Evolutionary conservation across 2,113 vertebrate species (phyloP), one percentile per base, ranked within the genome.

Genomic region (Talpa occidentalis): DNA sequence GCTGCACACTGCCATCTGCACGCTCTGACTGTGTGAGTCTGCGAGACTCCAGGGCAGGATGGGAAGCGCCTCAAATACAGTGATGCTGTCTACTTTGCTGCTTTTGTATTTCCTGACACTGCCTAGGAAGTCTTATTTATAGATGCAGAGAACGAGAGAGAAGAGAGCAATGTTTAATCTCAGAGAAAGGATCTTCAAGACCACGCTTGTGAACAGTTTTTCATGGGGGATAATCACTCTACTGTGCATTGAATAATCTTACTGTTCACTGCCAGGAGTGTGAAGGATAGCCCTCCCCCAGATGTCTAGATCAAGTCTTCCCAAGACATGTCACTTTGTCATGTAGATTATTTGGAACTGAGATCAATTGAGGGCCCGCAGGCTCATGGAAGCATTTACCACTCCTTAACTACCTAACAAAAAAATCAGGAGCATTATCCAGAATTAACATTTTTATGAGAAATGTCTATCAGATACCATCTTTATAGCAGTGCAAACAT

Each of bases 21-120:
- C 17, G 5, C n/a, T 54, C 76, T 69, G 2, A 10, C 0, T 0
- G 1, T 40, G 32, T 2, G 0, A 72, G 88, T 21, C 52, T 35
- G 5, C 30, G 7, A 19, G 3, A 35, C 42, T 56, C 76, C 8
- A 12, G 0, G 3, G 76, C 37, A 12, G 35, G 59, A 16, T 59
- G 6, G 12, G 19, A 56, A 32, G 37, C 22, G 44, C 24, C 12
- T 16, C 11, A 3, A 59, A 28, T 21, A 30, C 10, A 40, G 32
- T 42, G 49, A 35, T 24, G 1, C 12, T 19, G 6, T 26, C n/a
- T 15, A 3, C 44, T 4, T 40, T 30, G n/a, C 47, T 84, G 32
- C 47, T 72, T 28, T n/a, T 26, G 47, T 60, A 47, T n/a, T 5
- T 37, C n/a, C 62, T 24, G 67, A 32, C 62, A 32, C 70, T 37